These are phyloP conservation scores for Lordiphosa andalusiaca DNA, from an alignment of 2,888 invertebrate genomes.

Conservation along the genomic window DNA sequence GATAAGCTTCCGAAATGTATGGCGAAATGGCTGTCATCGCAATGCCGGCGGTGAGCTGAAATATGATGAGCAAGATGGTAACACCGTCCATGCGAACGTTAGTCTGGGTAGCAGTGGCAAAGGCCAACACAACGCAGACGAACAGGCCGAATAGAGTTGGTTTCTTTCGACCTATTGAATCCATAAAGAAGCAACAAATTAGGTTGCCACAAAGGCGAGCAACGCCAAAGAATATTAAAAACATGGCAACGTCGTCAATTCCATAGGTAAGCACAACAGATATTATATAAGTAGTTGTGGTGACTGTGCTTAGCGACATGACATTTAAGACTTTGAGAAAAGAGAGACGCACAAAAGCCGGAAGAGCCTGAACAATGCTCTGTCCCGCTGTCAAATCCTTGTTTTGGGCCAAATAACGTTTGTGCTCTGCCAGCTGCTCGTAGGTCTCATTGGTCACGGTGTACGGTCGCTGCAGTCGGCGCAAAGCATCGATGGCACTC, in stretches of 20 bases:
- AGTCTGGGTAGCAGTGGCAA: constrained; percentile 43
- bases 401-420: constrained; percentile 65
- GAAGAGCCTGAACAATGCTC: constrained; percentile 43
- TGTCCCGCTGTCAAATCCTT: constrained; percentile 34
- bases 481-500: constrained; percentile 62
- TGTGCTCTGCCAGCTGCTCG: constrained; percentile 66
- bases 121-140: constrained; percentile 38
- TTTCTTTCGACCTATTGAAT: constrained; percentile 62
- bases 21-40: constrained; percentile 54
- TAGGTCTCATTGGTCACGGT: constrained; percentile 60
- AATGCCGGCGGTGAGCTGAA: constrained; percentile 61
- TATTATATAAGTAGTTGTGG: neutral
- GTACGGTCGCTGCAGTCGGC: constrained; percentile 62
- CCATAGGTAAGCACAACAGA: too few relatives aligned
- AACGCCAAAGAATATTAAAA: constrained; percentile 35
- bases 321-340: constrained; percentile 59
- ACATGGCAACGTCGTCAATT: rapidly evolving
- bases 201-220: constrained; percentile 51
- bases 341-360: constrained; percentile 55
- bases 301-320: constrained; percentile 12
- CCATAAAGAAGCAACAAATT: constrained; percentile 40
- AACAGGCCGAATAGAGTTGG: constrained; percentile 51
- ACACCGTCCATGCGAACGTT: neutral
- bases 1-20: constrained; percentile 72
- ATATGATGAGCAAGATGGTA: constrained; percentile 21